Conservation (phyloP, 2,797 vertebrate species). For the Sitta carolinensis region DNA sequence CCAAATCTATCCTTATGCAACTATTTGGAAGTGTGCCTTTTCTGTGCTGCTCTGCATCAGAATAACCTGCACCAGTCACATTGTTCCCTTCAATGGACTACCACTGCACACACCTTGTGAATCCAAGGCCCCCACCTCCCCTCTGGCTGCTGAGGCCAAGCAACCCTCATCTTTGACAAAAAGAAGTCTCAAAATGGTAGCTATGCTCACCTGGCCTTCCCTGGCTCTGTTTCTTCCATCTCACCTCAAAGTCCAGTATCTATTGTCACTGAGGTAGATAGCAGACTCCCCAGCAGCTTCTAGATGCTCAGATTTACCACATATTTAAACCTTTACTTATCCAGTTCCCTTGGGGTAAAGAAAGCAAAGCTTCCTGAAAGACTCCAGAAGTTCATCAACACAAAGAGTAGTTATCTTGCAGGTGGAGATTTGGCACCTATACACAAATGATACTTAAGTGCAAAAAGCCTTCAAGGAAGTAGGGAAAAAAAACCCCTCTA, state of each 20-base stretch:
- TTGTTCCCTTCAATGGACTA: fast-evolving
- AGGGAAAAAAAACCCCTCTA: neutral
- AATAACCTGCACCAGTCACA: neutral
- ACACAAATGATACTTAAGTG: neutral
- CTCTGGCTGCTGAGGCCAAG: neutral
- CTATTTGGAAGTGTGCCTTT: neutral
- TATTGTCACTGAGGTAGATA: neutral
- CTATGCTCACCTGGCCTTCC: neutral
- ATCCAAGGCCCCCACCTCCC: neutral
- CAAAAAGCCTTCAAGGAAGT: slow-evolving; percentile 6
- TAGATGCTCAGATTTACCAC: neutral
- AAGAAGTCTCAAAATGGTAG: neutral
- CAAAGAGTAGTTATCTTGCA: neutral
- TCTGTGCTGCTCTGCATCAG: fast-evolving
- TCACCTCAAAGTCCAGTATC: neutral
- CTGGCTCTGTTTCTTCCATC: neutral
- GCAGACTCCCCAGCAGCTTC: neutral
- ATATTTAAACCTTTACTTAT: neutral
- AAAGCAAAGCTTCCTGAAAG: neutral
- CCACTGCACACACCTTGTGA: neutral
- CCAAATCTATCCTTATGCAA: neutral
- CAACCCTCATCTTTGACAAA: no score
- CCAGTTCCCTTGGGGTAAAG: neutral
- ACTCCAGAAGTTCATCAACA: neutral
- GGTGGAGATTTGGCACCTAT: neutral